These are phyloP conservation scores for Rhinolophus ferrumequinum DNA, from an alignment of 2,113 vertebrate species.

Conservation along the genomic window DNA sequence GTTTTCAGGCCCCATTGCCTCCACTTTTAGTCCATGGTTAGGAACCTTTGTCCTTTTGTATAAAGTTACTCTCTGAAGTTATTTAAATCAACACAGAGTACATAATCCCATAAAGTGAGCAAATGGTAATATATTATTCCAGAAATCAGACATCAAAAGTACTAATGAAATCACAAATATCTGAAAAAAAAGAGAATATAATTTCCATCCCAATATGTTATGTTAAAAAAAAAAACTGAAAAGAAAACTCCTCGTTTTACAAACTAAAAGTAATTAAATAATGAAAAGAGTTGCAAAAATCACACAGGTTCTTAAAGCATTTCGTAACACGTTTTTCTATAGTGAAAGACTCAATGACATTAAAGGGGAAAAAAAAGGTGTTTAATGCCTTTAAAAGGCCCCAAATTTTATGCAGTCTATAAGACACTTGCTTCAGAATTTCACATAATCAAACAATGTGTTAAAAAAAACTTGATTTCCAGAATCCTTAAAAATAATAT, in stretches of 20 bases:
- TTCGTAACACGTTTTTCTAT: not conserved
- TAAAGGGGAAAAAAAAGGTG: not conserved
- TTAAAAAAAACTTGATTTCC: not conserved
- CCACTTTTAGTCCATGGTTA: not conserved
- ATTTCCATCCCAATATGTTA: not conserved
- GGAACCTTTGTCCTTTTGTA: not conserved
- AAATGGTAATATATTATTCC: not conserved
- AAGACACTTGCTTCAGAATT: not conserved
- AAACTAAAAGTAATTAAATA: constrained; percentile 38
- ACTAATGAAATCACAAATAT: not conserved
- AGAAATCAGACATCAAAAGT: not conserved
- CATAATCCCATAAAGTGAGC: not conserved
- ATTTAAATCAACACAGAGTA: constrained; percentile 16
- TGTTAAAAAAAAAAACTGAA: too few species aligned
- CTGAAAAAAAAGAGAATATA: not conserved
- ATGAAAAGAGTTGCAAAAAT: not conserved
- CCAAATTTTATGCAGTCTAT: not conserved
- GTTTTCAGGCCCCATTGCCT: not conserved
- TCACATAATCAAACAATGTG: not conserved
- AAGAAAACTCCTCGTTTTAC: not conserved
- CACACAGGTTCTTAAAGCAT: not conserved
- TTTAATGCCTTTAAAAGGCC: not conserved
- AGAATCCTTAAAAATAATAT: not conserved
- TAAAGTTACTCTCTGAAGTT: not conserved
- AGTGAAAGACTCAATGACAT: not conserved